Conservation (phyloP, 2,797 vertebrate species). For the Platyrinchus mystaceus region DNA sequence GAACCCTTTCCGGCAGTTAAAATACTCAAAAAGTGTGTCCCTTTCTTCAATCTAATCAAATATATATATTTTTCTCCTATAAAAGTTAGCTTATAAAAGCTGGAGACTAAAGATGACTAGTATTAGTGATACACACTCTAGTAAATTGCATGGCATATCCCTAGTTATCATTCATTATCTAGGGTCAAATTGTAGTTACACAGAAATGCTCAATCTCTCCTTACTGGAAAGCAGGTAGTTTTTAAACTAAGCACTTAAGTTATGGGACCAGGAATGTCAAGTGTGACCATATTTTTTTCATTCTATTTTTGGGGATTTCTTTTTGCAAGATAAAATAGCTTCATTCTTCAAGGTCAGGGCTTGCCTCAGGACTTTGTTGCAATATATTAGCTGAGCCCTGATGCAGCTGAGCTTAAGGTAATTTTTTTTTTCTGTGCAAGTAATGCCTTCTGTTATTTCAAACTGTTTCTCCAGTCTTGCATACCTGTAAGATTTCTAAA, state of each 20-base stretch:
- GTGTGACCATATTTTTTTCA: not conserved
- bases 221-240: not conserved
- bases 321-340: not conserved
- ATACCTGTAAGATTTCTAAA: not conserved
- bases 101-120: not conserved
- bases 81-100: not conserved
- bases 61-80: not conserved
- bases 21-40: not conserved
- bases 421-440: not conserved
- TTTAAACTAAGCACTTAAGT: not conserved
- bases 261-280: not conserved
- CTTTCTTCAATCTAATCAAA: not conserved
- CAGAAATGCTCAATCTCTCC: not conserved
- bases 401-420: not conserved
- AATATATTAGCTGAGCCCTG: fast-evolving
- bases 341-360: not conserved
- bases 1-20: not conserved
- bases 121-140: not conserved
- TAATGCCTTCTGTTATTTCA: not conserved
- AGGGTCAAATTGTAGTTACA: not conserved
- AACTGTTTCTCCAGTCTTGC: not conserved
- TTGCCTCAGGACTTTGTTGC: not conserved
- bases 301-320: not conserved
- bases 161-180: not conserved
- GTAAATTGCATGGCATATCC: not conserved